Percentiles rank a stretch among this genome's conserved stretches.
Conservation (phyloP, 1,140 invertebrate genomes). For the Drosophila virilis region DNA sequence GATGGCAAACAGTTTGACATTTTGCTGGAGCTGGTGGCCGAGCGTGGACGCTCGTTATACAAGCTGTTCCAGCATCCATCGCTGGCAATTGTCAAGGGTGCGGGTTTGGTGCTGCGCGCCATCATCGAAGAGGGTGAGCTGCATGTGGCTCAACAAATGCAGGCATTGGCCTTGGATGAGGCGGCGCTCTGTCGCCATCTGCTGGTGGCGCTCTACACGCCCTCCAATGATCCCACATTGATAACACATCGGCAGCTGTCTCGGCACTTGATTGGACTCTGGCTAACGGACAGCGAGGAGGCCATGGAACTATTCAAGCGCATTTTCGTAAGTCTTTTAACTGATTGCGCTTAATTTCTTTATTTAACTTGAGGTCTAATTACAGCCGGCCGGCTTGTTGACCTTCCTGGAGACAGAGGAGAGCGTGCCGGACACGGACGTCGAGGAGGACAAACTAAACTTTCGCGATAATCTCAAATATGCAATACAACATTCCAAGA, state of each 20-base stretch:
- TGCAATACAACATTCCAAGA: slow-evolving; percentile 92
- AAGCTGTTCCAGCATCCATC: slow-evolving; percentile 98
- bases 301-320: slow-evolving; percentile 94
- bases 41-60: slow-evolving; percentile 95
- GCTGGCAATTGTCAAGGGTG: slow-evolving; percentile 98
- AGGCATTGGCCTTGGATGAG: slow-evolving; percentile 97
- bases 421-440: slow-evolving; percentile 90
- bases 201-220: slow-evolving; percentile 94
- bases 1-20: slow-evolving; percentile 98
- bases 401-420: slow-evolving; percentile 95
- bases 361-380: slow-evolving; percentile 4
- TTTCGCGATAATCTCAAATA: slow-evolving; percentile 97
- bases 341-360: not conserved
- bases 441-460: slow-evolving; percentile 91
- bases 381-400: slow-evolving; percentile 93
- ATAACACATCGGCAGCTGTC: slow-evolving; percentile 96
- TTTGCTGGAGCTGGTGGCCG: slow-evolving; percentile 96
- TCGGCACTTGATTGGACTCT: slow-evolving; percentile 97
- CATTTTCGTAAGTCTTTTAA: slow-evolving; percentile 90
- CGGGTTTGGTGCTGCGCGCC: slow-evolving; percentile 97
- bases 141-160: slow-evolving; percentile 96
- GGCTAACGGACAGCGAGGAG: slow-evolving; percentile 97
- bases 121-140: slow-evolving; percentile 98
- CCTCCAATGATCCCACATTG: slow-evolving; percentile 90
- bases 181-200: slow-evolving; percentile 98